These are phyloP conservation scores for Hypotaenidia philippensis DNA, from an alignment of 2,797 vertebrate genomes.

Conservation along the genomic window DNA sequence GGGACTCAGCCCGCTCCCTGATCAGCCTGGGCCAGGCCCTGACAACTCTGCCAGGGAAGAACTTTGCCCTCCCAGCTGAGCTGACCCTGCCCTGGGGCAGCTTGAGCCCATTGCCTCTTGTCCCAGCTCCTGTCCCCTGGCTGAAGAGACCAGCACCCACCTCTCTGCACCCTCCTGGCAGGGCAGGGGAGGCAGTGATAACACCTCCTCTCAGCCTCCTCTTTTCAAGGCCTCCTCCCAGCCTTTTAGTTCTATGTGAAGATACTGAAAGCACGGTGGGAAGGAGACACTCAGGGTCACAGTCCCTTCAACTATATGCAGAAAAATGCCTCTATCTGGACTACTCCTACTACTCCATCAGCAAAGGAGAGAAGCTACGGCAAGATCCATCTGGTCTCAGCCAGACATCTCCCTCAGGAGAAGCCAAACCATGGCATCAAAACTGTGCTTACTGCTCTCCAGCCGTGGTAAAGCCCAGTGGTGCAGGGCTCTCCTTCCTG, in stretches of 20 bases:
- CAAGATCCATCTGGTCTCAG: not conserved
- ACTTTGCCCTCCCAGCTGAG: too few relatives aligned
- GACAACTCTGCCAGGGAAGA: too few relatives aligned
- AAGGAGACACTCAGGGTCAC: not conserved
- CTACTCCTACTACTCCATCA: too few relatives aligned
- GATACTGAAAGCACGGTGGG: not conserved
- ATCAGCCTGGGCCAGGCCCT: too few relatives aligned
- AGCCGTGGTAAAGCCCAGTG: fast-evolving
- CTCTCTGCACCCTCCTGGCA: too few relatives aligned
- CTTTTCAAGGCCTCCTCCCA: not conserved
- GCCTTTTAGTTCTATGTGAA: not conserved
- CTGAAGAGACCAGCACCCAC: too few relatives aligned
- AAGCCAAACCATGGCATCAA: not conserved
- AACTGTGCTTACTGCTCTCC: not conserved
- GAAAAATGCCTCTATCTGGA: not conserved
- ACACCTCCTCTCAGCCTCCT: too few relatives aligned
- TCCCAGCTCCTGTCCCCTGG: too few relatives aligned
- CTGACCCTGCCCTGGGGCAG: too few relatives aligned
- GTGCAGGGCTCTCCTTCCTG: not conserved
- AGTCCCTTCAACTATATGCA: not conserved
- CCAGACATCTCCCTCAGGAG: not conserved
- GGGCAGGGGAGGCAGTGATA: too few relatives aligned
- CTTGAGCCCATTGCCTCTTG: too few relatives aligned
- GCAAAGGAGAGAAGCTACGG: not conserved
- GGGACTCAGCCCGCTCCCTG: too few relatives aligned